Evolutionary conservation across 2,113 vertebrate species (phyloP).

Genomic region (Sula dactylatra): DNA sequence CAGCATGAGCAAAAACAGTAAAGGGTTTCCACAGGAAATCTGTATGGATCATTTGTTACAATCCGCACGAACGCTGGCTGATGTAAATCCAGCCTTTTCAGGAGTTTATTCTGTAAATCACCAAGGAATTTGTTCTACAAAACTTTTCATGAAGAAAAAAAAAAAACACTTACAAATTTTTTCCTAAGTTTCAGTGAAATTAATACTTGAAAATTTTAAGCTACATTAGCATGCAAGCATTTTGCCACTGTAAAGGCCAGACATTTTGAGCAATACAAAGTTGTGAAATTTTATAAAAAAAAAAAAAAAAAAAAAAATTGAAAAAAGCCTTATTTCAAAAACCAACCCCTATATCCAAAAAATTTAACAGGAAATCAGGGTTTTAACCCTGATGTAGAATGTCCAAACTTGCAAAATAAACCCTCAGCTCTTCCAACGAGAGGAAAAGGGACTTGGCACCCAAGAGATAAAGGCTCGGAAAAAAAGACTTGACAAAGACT

Average conservation of each 20-base stretch:
- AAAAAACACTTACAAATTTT: not conserved
- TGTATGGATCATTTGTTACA: not conserved
- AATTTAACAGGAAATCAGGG: not conserved
- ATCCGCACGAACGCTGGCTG: not conserved
- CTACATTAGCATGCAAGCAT: not conserved
- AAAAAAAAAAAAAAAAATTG: too few species aligned
- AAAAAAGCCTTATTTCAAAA: not conserved
- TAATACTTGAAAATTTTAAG: not conserved
- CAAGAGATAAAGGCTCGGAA: not conserved
- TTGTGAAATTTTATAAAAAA: too few species aligned
- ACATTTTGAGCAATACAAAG: not conserved
- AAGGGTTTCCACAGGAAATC: not conserved
- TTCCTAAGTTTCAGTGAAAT: not conserved
- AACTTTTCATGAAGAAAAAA: not conserved
- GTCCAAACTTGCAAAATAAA: not conserved
- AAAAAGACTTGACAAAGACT: too few species aligned
- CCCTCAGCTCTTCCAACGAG: rapidly evolving
- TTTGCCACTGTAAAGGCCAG: not conserved
- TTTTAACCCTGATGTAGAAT: not conserved
- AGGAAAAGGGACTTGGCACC: not conserved
- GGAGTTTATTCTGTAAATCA: not conserved
- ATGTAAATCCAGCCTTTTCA: not conserved
- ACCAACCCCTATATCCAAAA: not conserved
- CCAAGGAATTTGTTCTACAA: not conserved
- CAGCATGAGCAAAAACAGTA: not conserved